phyloP scores from a whole-genome alignment of 2,113 vertebrate species.

The Hypomesus transpacificus region DNA sequence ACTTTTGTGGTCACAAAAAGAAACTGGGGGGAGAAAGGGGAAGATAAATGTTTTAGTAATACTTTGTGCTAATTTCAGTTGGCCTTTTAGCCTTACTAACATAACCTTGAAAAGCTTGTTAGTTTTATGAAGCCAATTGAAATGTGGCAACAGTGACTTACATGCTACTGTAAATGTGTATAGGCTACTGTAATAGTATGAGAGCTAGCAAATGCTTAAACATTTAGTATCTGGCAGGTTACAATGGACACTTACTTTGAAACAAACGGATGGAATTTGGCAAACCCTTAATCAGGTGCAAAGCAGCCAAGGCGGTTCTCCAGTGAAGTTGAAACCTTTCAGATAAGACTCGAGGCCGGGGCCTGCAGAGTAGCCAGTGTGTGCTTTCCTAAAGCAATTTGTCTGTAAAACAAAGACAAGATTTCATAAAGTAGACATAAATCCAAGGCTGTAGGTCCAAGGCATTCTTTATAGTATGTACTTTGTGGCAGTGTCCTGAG shows the following conservation, averaged over 20 bases:
- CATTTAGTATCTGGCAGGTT: background rate
- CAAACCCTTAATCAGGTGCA: conserved; percentile 55
- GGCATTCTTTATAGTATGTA: no score
- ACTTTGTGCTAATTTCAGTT: background rate
- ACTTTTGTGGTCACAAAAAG: conserved; percentile 44
- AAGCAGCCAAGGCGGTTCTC: conserved; percentile 65
- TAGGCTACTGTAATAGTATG: no score
- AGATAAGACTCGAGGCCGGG: conserved; percentile 72
- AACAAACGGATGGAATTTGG: conserved; percentile 65
- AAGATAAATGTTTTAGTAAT: background rate
- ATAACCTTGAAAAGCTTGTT: background rate
- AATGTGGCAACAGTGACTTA: background rate
- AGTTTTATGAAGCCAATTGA: background rate
- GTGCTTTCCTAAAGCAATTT: conserved; percentile 51
- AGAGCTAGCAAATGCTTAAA: background rate
- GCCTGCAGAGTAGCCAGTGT: conserved; percentile 62
- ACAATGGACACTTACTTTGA: conserved; percentile 62
- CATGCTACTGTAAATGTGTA: no score
- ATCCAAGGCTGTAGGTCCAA: no score
- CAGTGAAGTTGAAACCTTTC: conserved; percentile 72
- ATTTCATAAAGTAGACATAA: background rate
- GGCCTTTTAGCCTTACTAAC: conserved; percentile 7
- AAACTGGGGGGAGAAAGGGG: conserved; percentile 54
- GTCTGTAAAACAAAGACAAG: conserved; percentile 49
- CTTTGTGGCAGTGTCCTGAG: no score